Base-by-base conservation (phyloP, 1,140 invertebrate genomes). In the Lepidostoma basale region DNA sequence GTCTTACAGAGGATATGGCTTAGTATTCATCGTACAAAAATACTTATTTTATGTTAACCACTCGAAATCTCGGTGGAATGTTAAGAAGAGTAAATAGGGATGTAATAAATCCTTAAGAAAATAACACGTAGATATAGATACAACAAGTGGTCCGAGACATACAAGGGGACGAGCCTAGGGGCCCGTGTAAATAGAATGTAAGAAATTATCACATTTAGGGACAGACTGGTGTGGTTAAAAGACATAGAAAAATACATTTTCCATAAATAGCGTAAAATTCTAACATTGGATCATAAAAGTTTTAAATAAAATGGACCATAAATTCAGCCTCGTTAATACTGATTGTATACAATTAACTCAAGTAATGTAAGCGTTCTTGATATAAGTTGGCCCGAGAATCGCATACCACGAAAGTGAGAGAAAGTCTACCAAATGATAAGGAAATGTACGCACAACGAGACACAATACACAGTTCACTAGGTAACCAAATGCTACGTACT, bases 161-260 rank as follows among this genome's bases (percentile, higher is more conserved):
- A 58, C 12, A 39, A 39, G 54, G 54, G 54, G 9, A 12, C 33
- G n/a, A 58, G 33, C 33, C 8, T 3, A 18, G 33, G 20, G 54
- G 26, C 47, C 30, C n/a, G 47, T 26, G 25, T 58, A 58, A 18
- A 58, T 58, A 58, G 54, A 36, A 66, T 62, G 44, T 63, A 60
- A 67, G 65, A 71, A 71, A 71, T 68, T 71, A 71, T 71, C 69
- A 71, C 69, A 70, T 67, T 40, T 63, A 59, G 54, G 69, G 69
- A 68, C 69, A 71, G 69, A 67, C 64, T 67, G 54, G 45, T 67
- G 33, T 67, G 69, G 62, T 67, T 58, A 59, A 71, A 71, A 71
- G 64, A 64, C 65, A 68, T 71, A 71, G 64, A 71, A 71, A 71
- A 71, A 71, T 71, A 71, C 69, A 65, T 20, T 68, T 62, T 68